A percentile compares a stretch with the other conserved stretches of the same genome.
Evolutionary conservation across 2,888 invertebrate species (phyloP).

Genomic region (Camptogramma bilineatum): DNA sequence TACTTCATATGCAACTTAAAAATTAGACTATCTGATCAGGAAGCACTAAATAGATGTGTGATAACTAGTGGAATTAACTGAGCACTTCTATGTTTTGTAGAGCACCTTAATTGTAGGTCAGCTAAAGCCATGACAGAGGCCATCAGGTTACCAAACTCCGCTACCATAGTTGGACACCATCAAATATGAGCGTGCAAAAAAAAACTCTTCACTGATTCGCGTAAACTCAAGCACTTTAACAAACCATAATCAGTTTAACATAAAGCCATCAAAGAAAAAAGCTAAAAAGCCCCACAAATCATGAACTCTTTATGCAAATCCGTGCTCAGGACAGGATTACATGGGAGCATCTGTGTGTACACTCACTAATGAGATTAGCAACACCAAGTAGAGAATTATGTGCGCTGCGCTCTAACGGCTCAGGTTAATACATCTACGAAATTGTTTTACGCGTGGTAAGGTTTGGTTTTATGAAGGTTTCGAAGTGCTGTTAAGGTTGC

Average conservation of each 20-base stretch:
- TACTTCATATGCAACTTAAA: no score
- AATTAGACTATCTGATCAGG: no score
- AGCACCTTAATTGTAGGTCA: no score
- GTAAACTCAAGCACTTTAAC: neutral
- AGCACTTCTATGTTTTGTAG: no score
- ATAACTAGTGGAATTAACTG: no score
- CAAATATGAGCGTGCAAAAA: no score
- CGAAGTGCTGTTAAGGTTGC: neutral
- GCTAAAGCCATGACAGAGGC: no score
- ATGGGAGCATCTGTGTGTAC: conserved; percentile 71
- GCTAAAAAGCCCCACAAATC: conserved; percentile 45
- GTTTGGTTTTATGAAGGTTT: conserved; percentile 21
- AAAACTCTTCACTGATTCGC: neutral
- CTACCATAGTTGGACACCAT: no score
- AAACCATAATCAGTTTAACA: conserved; percentile 17
- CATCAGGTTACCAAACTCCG: no score
- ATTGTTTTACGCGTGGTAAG: conserved; percentile 43
- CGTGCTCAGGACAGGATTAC: conserved; percentile 64
- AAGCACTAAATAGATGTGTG: no score
- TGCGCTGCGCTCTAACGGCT: conserved; percentile 49
- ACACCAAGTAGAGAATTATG: conserved; percentile 59
- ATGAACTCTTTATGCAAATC: conserved; percentile 60
- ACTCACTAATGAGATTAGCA: conserved; percentile 73
- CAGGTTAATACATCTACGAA: conserved; percentile 50
- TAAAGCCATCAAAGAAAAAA: conserved; percentile 40